Base-by-base conservation (phyloP, 2,888 invertebrate species). In the Caenorhabditis wallacei region DNA sequence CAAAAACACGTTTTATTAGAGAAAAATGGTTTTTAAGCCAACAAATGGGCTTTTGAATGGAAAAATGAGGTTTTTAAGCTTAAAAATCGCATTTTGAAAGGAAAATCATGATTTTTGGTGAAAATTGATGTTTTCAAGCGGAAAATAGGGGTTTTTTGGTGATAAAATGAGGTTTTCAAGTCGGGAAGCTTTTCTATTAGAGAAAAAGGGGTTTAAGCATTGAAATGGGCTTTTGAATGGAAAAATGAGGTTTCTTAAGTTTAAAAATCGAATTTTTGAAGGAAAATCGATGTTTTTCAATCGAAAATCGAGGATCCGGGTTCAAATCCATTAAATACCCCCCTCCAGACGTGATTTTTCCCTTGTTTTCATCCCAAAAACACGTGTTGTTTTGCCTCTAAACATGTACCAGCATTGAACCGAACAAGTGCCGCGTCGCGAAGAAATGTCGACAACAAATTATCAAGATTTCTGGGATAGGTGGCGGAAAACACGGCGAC, bases 401-500 rank as follows among this genome's bases (percentile, higher is more conserved):
- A 11, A 3, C 7, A 7, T 40, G 35, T 22, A 85, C 85, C 94
- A 57, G 94, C 92, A 86, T 95, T 95, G 10, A 96, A 76, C 51
- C 90, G 75, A 57, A 91, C 75, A 37, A 89, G 75, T 16, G 87
- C 79, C 5, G 88, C 86, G 18, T 86, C 75, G 18, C 81, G 63
- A 82, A 90, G 88, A 59, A 86, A 95, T 63, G 94, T 94, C 35
- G 94, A 93, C 68, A 98, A 93, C 85, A 95, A 94, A 16, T 93
- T 92, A 87, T 95, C 95, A 64, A 97, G 93, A 79, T 94, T 94
- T 81, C 95, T 94, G 18, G 96, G 95, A 93, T 96, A 98, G 16
- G 98, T 98, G 7, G 98, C 98, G 92, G 97, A 97, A 63, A 96
- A 95, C 75, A 96, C 95, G 83, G 98, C 94, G 20, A 97, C 95